A percentile compares a stretch with the other conserved stretches of the same genome.
phyloP scores from a whole-genome alignment of 2,888 invertebrate species.

The Ganaspis brasiliensis region DNA sequence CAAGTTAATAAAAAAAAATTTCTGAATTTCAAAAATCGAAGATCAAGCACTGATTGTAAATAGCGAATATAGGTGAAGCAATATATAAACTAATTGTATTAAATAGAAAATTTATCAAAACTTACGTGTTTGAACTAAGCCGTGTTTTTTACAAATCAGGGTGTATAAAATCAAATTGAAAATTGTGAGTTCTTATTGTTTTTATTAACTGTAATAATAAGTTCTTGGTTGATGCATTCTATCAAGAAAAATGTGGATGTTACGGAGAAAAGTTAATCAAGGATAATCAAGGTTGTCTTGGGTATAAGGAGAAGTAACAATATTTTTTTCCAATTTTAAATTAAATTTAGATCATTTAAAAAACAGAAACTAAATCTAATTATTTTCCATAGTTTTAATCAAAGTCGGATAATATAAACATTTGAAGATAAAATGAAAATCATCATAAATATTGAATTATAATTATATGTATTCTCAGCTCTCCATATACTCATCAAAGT shows the following conservation, averaged over 20 bases:
- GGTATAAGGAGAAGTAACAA: not conserved
- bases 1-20: not conserved
- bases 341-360: too few species aligned
- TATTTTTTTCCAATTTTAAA: not conserved
- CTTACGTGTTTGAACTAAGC: not conserved
- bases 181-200: conserved; percentile 4
- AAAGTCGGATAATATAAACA: not conserved
- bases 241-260: not conserved
- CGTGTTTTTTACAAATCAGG: conserved; percentile 3
- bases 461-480: not conserved
- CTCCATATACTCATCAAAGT: conserved; percentile 34
- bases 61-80: not conserved
- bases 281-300: not conserved
- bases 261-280: not conserved
- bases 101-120: not conserved
- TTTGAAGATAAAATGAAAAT: not conserved
- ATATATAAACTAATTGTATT: not conserved
- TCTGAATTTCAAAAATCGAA: not conserved
- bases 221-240: not conserved
- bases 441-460: not conserved
- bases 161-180: conserved; percentile 44
- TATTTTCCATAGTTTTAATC: too few species aligned
- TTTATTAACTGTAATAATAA: not conserved
- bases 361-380: too few species aligned
- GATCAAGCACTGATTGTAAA: not conserved